Conservation (phyloP, 2,888 invertebrate species). For the Sphecodes monilicornis region DNA sequence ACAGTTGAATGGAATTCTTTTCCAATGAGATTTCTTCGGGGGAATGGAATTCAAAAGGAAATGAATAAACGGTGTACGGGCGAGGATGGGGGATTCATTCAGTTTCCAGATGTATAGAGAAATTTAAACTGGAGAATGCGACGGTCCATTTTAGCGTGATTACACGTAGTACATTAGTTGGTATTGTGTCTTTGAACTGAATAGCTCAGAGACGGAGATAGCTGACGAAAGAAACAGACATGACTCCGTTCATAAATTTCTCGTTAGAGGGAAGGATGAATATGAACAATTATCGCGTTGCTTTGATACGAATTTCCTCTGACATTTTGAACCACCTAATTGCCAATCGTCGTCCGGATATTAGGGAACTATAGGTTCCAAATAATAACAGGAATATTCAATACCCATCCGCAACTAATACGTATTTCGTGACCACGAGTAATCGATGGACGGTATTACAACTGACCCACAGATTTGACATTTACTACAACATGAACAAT, state of each 20-base stretch:
- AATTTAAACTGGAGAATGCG: not conserved
- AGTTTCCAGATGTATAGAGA: not conserved
- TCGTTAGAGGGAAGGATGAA: not conserved
- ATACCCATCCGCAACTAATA: constrained; percentile 14
- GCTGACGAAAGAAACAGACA: not conserved
- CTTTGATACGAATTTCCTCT: not conserved
- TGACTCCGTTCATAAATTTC: not conserved
- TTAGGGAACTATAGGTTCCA: constrained; percentile 14
- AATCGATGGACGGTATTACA: not conserved
- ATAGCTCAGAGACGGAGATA: not conserved
- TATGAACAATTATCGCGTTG: not conserved
- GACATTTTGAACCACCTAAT: not conserved
- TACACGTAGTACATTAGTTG: not conserved
- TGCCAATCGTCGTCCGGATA: constrained; percentile 25
- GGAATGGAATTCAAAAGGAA: not conserved
- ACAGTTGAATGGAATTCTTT: not conserved
- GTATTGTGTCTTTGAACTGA: not conserved
- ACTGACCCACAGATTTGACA: not conserved
- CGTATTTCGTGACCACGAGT: not conserved
- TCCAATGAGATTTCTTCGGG: not conserved
- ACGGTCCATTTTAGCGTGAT: not conserved
- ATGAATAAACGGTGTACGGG: not conserved
- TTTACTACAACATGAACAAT: not conserved
- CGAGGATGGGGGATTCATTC: not conserved
- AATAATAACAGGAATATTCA: not conserved